These are phyloP conservation scores for Onychomys torridus DNA, from an alignment of 2,797 vertebrate genomes.

Conservation along the genomic window DNA sequence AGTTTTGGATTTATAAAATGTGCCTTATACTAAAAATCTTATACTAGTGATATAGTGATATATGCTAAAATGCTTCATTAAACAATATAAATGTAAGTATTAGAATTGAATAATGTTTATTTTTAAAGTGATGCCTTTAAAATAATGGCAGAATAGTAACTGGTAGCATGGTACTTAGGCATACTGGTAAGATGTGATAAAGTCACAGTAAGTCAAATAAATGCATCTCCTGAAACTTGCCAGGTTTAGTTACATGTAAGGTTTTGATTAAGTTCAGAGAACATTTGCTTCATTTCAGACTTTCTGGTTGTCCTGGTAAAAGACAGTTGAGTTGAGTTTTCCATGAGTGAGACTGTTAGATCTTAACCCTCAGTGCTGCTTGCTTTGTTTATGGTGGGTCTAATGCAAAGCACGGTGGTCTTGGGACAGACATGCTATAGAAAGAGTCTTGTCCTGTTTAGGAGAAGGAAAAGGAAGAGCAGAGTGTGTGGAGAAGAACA, in stretches of 20 bases:
- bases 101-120: slow-evolving; percentile 31
- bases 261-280: background rate
- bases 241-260: slow-evolving; percentile 13
- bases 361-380: background rate
- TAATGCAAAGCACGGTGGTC: background rate
- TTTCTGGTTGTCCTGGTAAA: slow-evolving; percentile 33
- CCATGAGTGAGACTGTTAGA: background rate
- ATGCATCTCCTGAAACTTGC: slow-evolving; percentile 33
- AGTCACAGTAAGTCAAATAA: slow-evolving; percentile 12
- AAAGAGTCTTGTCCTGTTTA: slow-evolving; percentile 35
- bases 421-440: background rate
- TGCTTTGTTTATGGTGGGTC: background rate
- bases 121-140: slow-evolving; percentile 39
- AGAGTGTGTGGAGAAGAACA: background rate
- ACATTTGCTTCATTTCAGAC: slow-evolving; percentile 50
- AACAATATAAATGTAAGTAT: slow-evolving; percentile 35
- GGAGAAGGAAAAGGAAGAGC: background rate
- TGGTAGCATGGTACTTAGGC: background rate
- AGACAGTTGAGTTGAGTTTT: slow-evolving; percentile 29
- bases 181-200: slow-evolving; percentile 38
- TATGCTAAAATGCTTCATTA: slow-evolving; percentile 24
- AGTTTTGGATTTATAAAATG: slow-evolving; percentile 32
- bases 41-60: background rate
- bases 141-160: slow-evolving; percentile 26
- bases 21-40: slow-evolving; percentile 41